Evolutionary conservation across 2,113 vertebrate species (phyloP).

Genomic region (Maccullochella peelii): DNA sequence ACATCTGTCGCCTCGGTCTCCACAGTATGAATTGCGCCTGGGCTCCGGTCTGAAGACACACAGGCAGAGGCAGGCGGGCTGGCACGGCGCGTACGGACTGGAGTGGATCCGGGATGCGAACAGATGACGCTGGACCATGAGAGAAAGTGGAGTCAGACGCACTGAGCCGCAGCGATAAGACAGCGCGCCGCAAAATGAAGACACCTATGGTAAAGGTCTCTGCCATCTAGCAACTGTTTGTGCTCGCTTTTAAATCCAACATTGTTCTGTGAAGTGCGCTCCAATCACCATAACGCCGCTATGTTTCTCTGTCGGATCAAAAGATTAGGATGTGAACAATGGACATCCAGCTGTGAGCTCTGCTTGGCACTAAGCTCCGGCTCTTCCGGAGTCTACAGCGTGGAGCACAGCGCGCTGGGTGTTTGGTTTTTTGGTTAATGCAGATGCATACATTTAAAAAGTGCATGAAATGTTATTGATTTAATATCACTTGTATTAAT

Average conservation of each 20-base stretch:
- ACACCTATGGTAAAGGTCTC: slow-evolving; percentile 89
- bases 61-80: slow-evolving; percentile 70
- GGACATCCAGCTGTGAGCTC: slow-evolving; percentile 69
- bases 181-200: slow-evolving; percentile 91
- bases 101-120: slow-evolving; percentile 36
- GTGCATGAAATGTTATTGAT: slow-evolving; percentile 4
- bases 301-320: slow-evolving; percentile 60
- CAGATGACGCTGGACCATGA: slow-evolving; percentile 74
- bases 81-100: slow-evolving; percentile 59
- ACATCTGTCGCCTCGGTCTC: slow-evolving; percentile 83
- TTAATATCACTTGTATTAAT: not conserved
- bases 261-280: slow-evolving; percentile 51
- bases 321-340: slow-evolving; percentile 72
- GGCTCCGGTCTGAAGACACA: slow-evolving; percentile 67
- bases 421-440: not conserved
- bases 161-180: slow-evolving; percentile 80
- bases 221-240: slow-evolving; percentile 32
- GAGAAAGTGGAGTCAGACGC: slow-evolving; percentile 83
- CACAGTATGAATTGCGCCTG: slow-evolving; percentile 76
- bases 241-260: slow-evolving; percentile 12
- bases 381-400: not conserved
- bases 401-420: not conserved
- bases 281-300: slow-evolving; percentile 20
- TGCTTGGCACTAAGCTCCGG: slow-evolving; percentile 42
- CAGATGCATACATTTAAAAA: slow-evolving; percentile 9